phyloP scores from a whole-genome alignment of 1,140 invertebrate genomes.

The Macrotrachela quadricornifera region DNA sequence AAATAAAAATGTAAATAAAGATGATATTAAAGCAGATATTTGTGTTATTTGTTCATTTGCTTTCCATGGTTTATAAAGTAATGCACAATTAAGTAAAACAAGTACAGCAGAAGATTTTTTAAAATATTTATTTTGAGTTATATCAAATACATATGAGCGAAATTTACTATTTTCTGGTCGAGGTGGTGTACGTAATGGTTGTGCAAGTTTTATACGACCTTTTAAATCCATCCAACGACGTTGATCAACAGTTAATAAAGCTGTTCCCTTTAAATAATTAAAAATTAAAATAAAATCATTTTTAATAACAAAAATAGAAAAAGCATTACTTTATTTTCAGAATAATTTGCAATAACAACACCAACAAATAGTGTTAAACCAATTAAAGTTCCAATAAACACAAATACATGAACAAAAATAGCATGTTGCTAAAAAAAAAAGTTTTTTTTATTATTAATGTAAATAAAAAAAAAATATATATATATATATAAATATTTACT shows the following conservation, averaged over 20 bases:
- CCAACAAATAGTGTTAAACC: slow-evolving; percentile 94
- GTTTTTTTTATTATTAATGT: not conserved
- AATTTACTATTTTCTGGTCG: slow-evolving; percentile 48
- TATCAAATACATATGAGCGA: slow-evolving; percentile 86
- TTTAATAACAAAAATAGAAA: not conserved
- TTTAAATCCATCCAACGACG: slow-evolving; percentile 96
- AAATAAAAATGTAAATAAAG: slow-evolving; percentile 43
- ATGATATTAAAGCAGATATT: slow-evolving; percentile 60
- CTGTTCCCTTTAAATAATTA: slow-evolving; percentile 48
- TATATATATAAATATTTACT: slow-evolving; percentile 39
- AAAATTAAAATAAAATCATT: not conserved
- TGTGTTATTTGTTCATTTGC: slow-evolving; percentile 42
- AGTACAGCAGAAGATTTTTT: slow-evolving; percentile 76
- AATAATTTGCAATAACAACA: slow-evolving; percentile 98
- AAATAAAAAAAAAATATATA: not conserved
- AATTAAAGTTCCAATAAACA: slow-evolving; percentile 98
- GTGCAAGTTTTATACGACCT: slow-evolving; percentile 93
- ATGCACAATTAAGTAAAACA: slow-evolving; percentile 67
- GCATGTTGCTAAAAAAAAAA: slow-evolving; percentile 51
- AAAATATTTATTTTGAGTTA: slow-evolving; percentile 86
- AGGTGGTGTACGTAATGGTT: slow-evolving; percentile 87
- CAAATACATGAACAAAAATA: slow-evolving; percentile 95
- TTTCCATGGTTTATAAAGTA: slow-evolving; percentile 63
- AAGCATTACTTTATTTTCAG: slow-evolving; percentile 63
- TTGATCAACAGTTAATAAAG: slow-evolving; percentile 90